These are phyloP conservation scores for Ophonus ardosiacus DNA, from an alignment of 2,888 invertebrate genomes.

Conservation along the genomic window DNA sequence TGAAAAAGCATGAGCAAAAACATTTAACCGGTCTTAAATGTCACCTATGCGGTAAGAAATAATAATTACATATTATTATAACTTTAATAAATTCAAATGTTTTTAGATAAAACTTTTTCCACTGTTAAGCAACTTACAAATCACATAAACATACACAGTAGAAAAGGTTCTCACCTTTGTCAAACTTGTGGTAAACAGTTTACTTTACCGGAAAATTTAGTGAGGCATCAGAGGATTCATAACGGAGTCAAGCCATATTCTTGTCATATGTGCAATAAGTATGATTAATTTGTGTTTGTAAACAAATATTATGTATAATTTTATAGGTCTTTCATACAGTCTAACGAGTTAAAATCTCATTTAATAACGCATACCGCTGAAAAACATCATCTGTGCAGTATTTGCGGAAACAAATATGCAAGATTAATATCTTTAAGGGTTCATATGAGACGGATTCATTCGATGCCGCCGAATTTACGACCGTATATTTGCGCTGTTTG, in stretches of 20 bases:
- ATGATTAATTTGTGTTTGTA: background rate
- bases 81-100: background rate
- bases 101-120: conserved; percentile 50
- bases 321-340: conserved; percentile 61
- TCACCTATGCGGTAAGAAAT: conserved; percentile 52
- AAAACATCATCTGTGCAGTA: conserved; percentile 61
- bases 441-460: conserved; percentile 64
- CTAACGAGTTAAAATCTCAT: conserved; percentile 64
- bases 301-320: background rate
- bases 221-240: conserved; percentile 60
- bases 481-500: conserved; percentile 59
- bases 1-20: conserved; percentile 58
- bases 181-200: conserved; percentile 62
- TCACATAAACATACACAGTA: conserved; percentile 61
- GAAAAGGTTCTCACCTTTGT: conserved; percentile 59
- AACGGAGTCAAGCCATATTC: conserved; percentile 60
- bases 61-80: background rate
- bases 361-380: conserved; percentile 62
- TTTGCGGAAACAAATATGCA: conserved; percentile 63
- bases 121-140: conserved; percentile 58
- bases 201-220: conserved; percentile 60
- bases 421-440: conserved; percentile 57
- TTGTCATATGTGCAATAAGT: conserved; percentile 62
- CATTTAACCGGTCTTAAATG: conserved; percentile 57
- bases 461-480: conserved; percentile 45